These are phyloP conservation scores for Misgurnus anguillicaudatus DNA, from an alignment of 2,113 vertebrate species.

Conservation along the genomic window DNA sequence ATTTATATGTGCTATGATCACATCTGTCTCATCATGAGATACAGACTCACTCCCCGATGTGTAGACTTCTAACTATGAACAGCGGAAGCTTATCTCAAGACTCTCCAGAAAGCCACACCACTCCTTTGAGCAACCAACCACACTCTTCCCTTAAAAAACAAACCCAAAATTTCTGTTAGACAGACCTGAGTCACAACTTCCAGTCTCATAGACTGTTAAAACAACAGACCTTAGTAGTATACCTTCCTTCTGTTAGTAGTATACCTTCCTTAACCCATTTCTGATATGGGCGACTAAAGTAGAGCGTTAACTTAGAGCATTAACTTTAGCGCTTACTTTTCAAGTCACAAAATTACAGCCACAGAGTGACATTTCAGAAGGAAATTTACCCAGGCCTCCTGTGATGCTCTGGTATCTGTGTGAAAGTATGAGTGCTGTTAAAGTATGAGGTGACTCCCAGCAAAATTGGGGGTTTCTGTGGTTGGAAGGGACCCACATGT, in stretches of 20 bases:
- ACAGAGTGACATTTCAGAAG: background rate
- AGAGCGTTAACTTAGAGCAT: too few relatives aligned
- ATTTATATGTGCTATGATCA: conserved; percentile 1
- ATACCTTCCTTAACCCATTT: background rate
- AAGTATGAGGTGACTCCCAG: background rate
- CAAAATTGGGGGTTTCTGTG: conserved; percentile 50
- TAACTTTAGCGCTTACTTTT: background rate
- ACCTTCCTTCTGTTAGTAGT: background rate
- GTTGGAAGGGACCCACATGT: conserved; percentile 51
- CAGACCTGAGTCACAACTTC: conserved; percentile 30
- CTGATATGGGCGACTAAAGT: background rate
- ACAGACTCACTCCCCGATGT: background rate
- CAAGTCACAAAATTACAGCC: background rate
- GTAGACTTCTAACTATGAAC: background rate
- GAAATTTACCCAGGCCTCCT: conserved; percentile 11
- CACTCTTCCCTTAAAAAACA: conserved; percentile 3
- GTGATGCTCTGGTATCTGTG: conserved; percentile 3
- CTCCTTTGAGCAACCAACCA: background rate
- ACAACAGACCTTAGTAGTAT: background rate
- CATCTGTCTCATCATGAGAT: background rate
- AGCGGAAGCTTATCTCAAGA: background rate
- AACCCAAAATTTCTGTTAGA: conserved; percentile 1
- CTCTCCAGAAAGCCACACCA: conserved; percentile 12
- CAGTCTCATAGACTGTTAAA: background rate
- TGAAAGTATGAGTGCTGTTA: background rate